Conservation (phyloP, 2,113 vertebrate genomes). For the Arothron firmamentum region DNA sequence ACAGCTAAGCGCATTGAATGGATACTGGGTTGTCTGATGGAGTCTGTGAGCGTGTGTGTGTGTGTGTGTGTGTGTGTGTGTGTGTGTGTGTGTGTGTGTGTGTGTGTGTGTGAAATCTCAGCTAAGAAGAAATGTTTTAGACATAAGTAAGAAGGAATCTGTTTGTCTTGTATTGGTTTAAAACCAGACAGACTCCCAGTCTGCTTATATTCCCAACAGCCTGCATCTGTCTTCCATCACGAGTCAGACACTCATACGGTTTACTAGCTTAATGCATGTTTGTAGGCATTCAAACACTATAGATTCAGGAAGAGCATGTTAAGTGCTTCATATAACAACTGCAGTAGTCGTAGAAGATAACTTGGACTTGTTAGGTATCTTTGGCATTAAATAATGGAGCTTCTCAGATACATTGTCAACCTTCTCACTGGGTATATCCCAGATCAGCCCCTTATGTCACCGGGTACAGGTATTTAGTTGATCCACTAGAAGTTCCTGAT, state of each 20-base stretch:
- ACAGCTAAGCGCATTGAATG: constrained; percentile 64
- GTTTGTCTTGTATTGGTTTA: constrained; percentile 9
- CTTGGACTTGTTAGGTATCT: too few relatives aligned
- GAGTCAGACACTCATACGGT: constrained; percentile 50
- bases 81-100: constrained; percentile 24
- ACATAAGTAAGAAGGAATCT: constrained; percentile 6
- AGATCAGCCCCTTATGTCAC: too few relatives aligned
- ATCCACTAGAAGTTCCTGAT: too few relatives aligned
- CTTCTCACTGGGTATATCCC: too few relatives aligned
- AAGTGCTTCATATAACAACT: too few relatives aligned
- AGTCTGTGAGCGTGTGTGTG: constrained; percentile 30
- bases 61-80: constrained; percentile 13
- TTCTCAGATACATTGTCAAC: too few relatives aligned
- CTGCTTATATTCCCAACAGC: constrained; percentile 20
- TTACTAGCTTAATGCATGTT: constrained; percentile 28
- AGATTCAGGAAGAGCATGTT: too few relatives aligned
- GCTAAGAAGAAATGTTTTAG: constrained; percentile 24
- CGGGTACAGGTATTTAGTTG: too few relatives aligned
- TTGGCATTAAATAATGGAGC: too few relatives aligned
- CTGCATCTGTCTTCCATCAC: constrained; percentile 62
- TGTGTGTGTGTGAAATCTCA: constrained; percentile 25
- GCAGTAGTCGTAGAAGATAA: too few relatives aligned
- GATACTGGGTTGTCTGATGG: constrained; percentile 38
- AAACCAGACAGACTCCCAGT: constrained; percentile 14
- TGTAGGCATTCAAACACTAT: constrained; percentile 18